Base-by-base conservation (phyloP, 1,140 invertebrate species). In the Lysiphlebus fabarum region DNA sequence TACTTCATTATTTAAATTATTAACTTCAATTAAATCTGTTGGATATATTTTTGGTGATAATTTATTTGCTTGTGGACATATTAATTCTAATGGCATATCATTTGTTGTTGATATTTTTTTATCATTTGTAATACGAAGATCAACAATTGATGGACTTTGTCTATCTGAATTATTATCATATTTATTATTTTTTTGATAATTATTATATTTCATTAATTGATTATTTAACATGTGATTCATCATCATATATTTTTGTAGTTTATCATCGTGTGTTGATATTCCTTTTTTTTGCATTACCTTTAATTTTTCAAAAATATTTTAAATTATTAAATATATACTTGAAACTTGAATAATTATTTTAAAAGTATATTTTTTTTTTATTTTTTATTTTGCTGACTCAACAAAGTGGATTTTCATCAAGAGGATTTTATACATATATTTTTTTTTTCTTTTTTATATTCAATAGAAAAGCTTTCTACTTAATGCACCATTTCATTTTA, bases 221-320 rank as follows among this genome's bases (percentile, higher is more conserved):
- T 67, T 67, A 3, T 70, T 48, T 7, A 74, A 37, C 11, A 70
- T 72, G 48, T 74, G 70, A 8, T 65, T 65, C n/a, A 74, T 68
- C 17, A 74, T 73, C 37, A 69, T 64, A 42, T 77, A 77, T 7
- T 66, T 62, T 0, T 69, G 59, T 33, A 71, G 7, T 10, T 74
- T 66, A 5, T 75, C 73, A 6, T 70, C 70, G 41, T 65, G 68
- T 34, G 50, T 70, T 10, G 56, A 58, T 6, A 73, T 68, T 56
- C 74, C 74, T 60, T 76, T 71, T 54, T 74, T 72, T 6, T 70
- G 71, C 44, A 67, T 68, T 14, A 74, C 68, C 74, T 76, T 44
- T 6, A 50, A 61, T 49, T 34, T 47, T 48, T 44, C 53, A n/a
- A 44, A 17, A 44, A n/a, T n/a, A n/a, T n/a, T n/a, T n/a, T n/a